Conservation (phyloP, 2,888 invertebrate species). For the Tipula confusa region DNA sequence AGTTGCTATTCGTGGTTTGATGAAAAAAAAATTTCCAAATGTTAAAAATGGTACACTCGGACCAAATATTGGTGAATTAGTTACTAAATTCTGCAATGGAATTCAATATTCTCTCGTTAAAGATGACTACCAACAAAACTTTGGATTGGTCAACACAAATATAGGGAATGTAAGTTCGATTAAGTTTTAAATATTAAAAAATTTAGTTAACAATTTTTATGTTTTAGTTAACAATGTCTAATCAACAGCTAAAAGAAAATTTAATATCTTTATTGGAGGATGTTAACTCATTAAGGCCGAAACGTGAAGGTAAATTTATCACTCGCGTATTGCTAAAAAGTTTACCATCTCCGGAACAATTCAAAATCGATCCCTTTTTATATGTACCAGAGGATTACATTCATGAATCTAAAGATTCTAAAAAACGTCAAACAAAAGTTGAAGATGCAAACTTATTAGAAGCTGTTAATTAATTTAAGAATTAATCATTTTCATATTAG, state of each 20-base stretch:
- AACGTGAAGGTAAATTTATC: constrained; percentile 65
- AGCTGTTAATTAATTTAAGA: not conserved
- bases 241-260: constrained; percentile 67
- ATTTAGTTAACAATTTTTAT: constrained; percentile 4
- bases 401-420: not conserved
- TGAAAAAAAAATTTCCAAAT: constrained; percentile 74
- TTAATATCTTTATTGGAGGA: constrained; percentile 62
- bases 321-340: constrained; percentile 62
- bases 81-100: constrained; percentile 64
- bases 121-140: constrained; percentile 67
- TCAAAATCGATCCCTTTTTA: constrained; percentile 63
- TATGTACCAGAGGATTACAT: constrained; percentile 46
- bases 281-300: constrained; percentile 61
- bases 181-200: constrained; percentile 4
- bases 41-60: constrained; percentile 63
- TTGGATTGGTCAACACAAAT: constrained; percentile 60
- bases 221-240: constrained; percentile 69
- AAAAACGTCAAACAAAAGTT: not conserved
- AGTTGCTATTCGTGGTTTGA: constrained; percentile 67
- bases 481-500: not conserved
- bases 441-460: not conserved
- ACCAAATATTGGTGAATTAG: constrained; percentile 57
- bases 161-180: constrained; percentile 66
- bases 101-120: constrained; percentile 63
- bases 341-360: constrained; percentile 61